phyloP scores from a whole-genome alignment of 2,888 invertebrate genomes.

The Drosophila bunnanda region DNA sequence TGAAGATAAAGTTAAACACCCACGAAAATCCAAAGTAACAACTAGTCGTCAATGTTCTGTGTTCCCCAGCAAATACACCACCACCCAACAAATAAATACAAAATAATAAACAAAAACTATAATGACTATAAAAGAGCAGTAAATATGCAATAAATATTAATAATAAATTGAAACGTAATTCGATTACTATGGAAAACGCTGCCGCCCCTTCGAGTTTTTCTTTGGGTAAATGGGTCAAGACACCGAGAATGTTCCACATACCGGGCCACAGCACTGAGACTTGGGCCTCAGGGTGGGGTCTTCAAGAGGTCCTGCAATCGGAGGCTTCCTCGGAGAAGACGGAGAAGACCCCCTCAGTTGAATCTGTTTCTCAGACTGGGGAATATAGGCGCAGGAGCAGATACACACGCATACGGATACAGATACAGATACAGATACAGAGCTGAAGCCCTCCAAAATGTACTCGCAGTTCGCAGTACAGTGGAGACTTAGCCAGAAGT shows the following conservation, averaged over 20 bases:
- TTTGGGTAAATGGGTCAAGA: slow-evolving; percentile 31
- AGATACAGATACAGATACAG: slow-evolving; percentile 21
- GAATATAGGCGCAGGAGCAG: slow-evolving; percentile 22
- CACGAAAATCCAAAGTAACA: slow-evolving; percentile 5
- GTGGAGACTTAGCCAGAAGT: not conserved
- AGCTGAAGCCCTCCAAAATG: slow-evolving; percentile 18
- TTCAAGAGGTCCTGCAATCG: not conserved
- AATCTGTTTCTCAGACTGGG: slow-evolving; percentile 2
- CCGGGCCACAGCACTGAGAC: not conserved
- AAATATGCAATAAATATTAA: slow-evolving; percentile 62
- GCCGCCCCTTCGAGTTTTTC: slow-evolving; percentile 10
- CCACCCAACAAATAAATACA: slow-evolving; percentile 2
- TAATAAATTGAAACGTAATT: slow-evolving; percentile 62
- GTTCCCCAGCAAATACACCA: slow-evolving; percentile 38
- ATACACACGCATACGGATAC: slow-evolving; percentile 22
- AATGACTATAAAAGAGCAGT: slow-evolving; percentile 51
- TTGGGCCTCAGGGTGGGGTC: slow-evolving; percentile 22
- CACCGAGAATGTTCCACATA: slow-evolving; percentile 6
- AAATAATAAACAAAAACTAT: slow-evolving; percentile 8
- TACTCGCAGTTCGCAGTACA: slow-evolving; percentile 16
- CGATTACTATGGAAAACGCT: slow-evolving; percentile 54
- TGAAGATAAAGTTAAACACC: slow-evolving; percentile 19
- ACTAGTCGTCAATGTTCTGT: slow-evolving; percentile 53
- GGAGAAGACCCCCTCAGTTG: not conserved
- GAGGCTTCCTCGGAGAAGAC: not conserved